Percentiles rank a stretch among this genome's conserved stretches.
These are phyloP conservation scores for Elysia crispata DNA, from an alignment of 2,888 invertebrate species.

Conservation along the genomic window DNA sequence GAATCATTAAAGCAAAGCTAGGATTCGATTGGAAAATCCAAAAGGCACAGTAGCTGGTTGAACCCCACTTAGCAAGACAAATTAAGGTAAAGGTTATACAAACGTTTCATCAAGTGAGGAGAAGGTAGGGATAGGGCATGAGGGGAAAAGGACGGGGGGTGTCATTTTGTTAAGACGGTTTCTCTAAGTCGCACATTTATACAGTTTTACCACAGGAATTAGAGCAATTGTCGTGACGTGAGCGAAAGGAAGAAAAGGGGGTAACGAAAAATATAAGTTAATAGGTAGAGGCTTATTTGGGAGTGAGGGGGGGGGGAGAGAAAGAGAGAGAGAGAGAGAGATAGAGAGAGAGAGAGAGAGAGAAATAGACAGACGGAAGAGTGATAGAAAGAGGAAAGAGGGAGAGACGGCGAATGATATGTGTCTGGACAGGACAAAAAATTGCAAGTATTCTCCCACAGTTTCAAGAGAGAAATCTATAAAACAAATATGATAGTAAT, in stretches of 20 bases:
- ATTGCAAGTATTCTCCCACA: too few species aligned
- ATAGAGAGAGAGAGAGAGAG: slow-evolving; percentile 1
- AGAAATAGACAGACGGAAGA: neutral
- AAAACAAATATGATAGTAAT: too few species aligned
- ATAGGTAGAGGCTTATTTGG: too few species aligned
- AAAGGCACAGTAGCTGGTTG: neutral
- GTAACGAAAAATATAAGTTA: neutral
- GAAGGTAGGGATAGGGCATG: neutral
- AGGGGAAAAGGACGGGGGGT: neutral
- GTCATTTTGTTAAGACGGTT: too few species aligned
- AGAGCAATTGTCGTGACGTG: neutral
- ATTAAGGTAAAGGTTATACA: neutral
- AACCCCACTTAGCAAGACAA: neutral
- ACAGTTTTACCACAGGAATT: too few species aligned
- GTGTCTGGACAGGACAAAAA: too few species aligned
- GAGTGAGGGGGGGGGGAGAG: slow-evolving; percentile 5
- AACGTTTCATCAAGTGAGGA: neutral
- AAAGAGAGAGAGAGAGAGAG: neutral
- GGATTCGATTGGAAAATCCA: neutral
- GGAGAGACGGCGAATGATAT: too few species aligned
- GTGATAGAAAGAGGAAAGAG: neutral
- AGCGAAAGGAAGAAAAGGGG: neutral
- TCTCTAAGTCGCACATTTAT: too few species aligned
- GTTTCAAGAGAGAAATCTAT: too few species aligned
- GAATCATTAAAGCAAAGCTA: too few species aligned